Evolutionary conservation across 2,888 invertebrate genomes (phyloP), one percentile per base, ranked within the genome.

Genomic region (Malacosoma neustria): DNA sequence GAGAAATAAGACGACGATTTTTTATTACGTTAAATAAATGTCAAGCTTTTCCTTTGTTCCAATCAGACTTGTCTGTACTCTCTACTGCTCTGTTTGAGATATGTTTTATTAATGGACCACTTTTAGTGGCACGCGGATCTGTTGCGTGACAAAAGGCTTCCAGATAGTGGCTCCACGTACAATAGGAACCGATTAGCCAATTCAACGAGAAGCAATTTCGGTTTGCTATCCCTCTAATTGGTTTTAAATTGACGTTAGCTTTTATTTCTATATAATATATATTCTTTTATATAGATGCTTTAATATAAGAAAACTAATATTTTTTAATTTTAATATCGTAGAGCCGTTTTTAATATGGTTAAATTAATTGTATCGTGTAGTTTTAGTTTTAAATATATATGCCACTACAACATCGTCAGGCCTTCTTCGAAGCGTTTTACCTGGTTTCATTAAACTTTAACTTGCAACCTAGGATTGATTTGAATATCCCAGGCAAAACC

Each of bases 151-250:
- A 77, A 77, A 70, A 66, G 72, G 50, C 41, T 33, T 39, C 40
- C 61, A 66, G 68, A 82, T 82, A 82, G 81, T 82, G 79, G 57
- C 47, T 45, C 59, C 51, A 71, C 64, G 70, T 63, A 82, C 81
- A 84, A 81, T 77, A 66, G 72, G 59, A 72, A 71, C 51, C 72
- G 70, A 76, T 79, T 75, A 71, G 68, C 58, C 48, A 58, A 51
- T 22, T 22, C 22, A 22, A 22, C 22, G 22, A 22, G 49, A 57
- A 52, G 59, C 55, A 50, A 55, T 58, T 64, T 54, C 52, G 37
- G 46, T 48, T 55, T 57, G 65, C 63, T 61, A 65, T 74, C 61
- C 69, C 72, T 75, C 74, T 74, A 74, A 77, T 76, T 77, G 73
- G 58, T 62, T 67, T 65, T 49, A 58, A 48, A 69, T 69, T 53